These are phyloP conservation scores for Autographa gamma DNA, from an alignment of 2,888 invertebrate genomes.

Conservation along the genomic window DNA sequence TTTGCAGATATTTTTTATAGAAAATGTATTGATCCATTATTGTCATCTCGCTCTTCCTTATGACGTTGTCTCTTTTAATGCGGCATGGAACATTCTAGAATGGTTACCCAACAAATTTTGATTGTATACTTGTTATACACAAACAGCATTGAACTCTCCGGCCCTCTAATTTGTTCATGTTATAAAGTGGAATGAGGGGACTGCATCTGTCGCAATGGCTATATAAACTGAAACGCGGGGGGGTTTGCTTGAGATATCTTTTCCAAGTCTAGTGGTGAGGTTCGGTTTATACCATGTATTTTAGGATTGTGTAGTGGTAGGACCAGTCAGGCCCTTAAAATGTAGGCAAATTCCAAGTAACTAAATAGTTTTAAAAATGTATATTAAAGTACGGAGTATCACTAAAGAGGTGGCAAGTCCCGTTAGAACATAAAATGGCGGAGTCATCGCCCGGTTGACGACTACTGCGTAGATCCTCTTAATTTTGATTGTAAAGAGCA, in stretches of 20 bases:
- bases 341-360: constrained; percentile 62
- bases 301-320: constrained; percentile 60
- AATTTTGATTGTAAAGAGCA: constrained; percentile 59
- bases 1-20: constrained; percentile 59
- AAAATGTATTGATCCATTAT: constrained; percentile 39
- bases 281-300: constrained; percentile 61
- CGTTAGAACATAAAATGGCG: constrained; percentile 75
- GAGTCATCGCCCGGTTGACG: constrained; percentile 80
- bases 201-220: constrained; percentile 54
- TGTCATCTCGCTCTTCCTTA: constrained; percentile 36
- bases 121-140: constrained; percentile 10
- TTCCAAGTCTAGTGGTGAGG: constrained; percentile 72
- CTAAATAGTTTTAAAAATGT: constrained; percentile 64
- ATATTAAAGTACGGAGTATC: constrained; percentile 59
- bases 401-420: constrained; percentile 67
- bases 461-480: constrained; percentile 67
- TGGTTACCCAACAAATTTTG: constrained; percentile 53
- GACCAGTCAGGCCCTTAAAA: constrained; percentile 64
- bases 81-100: constrained; percentile 70
- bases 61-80: constrained; percentile 58
- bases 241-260: constrained; percentile 65
- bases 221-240: constrained; percentile 65
- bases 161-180: constrained; percentile 43
- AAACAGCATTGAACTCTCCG: constrained; percentile 7
- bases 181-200: constrained; percentile 51